phyloP scores from a whole-genome alignment of 1,140 invertebrate genomes.

The Nephotettix cincticeps region DNA sequence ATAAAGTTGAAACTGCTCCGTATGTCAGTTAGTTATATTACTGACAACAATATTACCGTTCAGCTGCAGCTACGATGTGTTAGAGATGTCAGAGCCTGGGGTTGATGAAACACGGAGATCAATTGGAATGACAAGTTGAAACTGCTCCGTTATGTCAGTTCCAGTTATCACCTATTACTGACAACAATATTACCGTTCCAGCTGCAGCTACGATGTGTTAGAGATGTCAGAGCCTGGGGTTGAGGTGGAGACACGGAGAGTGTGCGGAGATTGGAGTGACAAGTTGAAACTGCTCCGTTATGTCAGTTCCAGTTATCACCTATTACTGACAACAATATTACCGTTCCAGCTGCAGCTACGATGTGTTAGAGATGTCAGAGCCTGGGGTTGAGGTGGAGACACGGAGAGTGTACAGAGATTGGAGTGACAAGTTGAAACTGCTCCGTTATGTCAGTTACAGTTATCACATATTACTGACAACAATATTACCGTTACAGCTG shows the following conservation, averaged over 20 bases:
- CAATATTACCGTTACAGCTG: too few relatives aligned
- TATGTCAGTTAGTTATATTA: conserved; percentile 56
- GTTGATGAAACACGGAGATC: too few relatives aligned
- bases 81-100: conserved; percentile 29
- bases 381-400: conserved; percentile 37
- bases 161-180: too few relatives aligned
- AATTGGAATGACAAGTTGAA: too few relatives aligned
- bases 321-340: too few relatives aligned
- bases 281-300: too few relatives aligned
- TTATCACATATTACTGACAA: too few relatives aligned
- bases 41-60: too few relatives aligned
- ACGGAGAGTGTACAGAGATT: conserved; percentile 67
- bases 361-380: conserved; percentile 31
- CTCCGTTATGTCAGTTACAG: conserved; percentile 57
- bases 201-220: conserved; percentile 33
- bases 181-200: too few relatives aligned
- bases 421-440: conserved; percentile 69
- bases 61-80: conserved; percentile 33
- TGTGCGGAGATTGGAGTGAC: too few relatives aligned
- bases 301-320: conserved; percentile 9
- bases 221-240: conserved; percentile 29
- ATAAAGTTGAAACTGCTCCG: conserved; percentile 68
- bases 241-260: too few relatives aligned
- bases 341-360: conserved; percentile 34
- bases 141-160: too few relatives aligned